Percentiles rank a stretch among this genome's conserved stretches.
Evolutionary conservation across 2,113 vertebrate species (phyloP).

Genomic region (Toxotes chatareus): DNA sequence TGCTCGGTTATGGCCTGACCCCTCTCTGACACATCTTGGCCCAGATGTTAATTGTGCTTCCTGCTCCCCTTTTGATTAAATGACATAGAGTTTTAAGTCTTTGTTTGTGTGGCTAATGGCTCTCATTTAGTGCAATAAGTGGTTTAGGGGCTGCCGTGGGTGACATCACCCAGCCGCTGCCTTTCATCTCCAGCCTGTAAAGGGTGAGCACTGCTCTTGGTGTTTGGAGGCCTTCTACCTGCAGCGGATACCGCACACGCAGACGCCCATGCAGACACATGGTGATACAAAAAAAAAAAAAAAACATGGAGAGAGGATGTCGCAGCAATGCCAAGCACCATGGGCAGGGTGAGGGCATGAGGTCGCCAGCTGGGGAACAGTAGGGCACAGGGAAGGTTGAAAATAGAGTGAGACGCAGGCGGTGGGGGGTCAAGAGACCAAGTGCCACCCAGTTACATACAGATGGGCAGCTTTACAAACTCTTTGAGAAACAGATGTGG

Average conservation of each 20-base stretch:
- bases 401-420: neutral
- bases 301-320: neutral
- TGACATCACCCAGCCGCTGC: conserved; percentile 73
- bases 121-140: conserved; percentile 78
- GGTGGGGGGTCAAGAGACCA: conserved; percentile 37
- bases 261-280: neutral
- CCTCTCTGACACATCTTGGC: conserved; percentile 72
- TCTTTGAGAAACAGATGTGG: conserved; percentile 55
- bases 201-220: conserved; percentile 30
- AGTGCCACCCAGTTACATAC: conserved; percentile 58
- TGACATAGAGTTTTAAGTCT: conserved; percentile 73
- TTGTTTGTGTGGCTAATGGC: conserved; percentile 80
- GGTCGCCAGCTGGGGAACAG: conserved; percentile 64
- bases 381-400: conserved; percentile 30
- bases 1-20: conserved; percentile 58
- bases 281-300: conserved; percentile 6
- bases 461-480: conserved; percentile 41
- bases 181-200: conserved; percentile 71
- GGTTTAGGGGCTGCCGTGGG: conserved; percentile 72
- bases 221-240: conserved; percentile 59
- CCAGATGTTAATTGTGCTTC: conserved; percentile 82
- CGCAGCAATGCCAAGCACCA: conserved; percentile 22
- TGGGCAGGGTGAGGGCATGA: conserved; percentile 58
- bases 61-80: conserved; percentile 81
- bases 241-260: conserved; percentile 25